phyloP scores from a whole-genome alignment of 2,797 vertebrate genomes.

The Smutsia gigantea region DNA sequence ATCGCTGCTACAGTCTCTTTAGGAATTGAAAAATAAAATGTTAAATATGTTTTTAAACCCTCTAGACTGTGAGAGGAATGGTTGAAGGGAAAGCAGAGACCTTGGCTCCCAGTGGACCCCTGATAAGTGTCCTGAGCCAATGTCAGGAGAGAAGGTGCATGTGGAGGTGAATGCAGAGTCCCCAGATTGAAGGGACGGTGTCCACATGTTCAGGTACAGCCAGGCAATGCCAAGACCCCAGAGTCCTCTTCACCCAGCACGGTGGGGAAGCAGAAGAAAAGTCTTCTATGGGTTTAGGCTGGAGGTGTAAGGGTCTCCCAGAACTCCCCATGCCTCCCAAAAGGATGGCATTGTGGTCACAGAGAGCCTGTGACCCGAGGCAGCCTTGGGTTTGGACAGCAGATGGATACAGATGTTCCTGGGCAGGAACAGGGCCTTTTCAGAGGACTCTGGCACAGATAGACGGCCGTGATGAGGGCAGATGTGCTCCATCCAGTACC shows the following conservation, averaged over 20 bases:
- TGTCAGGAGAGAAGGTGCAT: neutral
- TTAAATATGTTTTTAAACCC: neutral
- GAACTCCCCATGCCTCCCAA: fast-evolving
- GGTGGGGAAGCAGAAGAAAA: neutral
- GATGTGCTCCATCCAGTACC: neutral
- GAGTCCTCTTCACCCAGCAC: neutral
- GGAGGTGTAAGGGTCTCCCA: neutral
- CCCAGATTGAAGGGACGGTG: neutral
- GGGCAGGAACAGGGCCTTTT: neutral
- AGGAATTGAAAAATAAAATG: neutral
- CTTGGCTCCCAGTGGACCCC: neutral
- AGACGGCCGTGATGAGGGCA: neutral
- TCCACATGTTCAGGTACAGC: neutral
- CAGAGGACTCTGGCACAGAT: neutral
- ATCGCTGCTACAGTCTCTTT: neutral
- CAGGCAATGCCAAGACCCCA: neutral
- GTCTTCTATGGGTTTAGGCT: neutral
- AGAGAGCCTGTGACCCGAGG: neutral
- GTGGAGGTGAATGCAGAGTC: neutral
- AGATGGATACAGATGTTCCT: neutral
- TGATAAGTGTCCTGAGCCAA: neutral
- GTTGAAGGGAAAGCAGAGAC: neutral
- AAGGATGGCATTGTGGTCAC: too few species aligned
- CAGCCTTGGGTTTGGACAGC: neutral
- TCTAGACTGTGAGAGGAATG: neutral